Base-by-base conservation (phyloP, 1,140 invertebrate genomes). In the Prorops nasuta region DNA sequence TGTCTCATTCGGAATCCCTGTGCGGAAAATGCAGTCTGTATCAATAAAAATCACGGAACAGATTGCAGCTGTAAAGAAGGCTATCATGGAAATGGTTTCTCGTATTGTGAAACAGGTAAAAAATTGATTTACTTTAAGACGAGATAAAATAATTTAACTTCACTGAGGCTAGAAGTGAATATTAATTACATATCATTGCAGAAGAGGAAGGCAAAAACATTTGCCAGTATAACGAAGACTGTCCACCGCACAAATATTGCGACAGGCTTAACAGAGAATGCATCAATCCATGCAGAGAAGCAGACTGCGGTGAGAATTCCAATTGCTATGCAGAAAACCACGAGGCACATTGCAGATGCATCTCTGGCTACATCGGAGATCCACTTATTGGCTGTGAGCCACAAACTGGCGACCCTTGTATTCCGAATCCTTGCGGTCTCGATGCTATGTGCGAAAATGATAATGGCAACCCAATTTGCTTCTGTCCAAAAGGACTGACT, bases 161-260 rank as follows among this genome's bases (percentile, higher is more conserved):
- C 22, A 9, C 18, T 21, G 38, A 10, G 8, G 3, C 19, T 49
- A 28, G 10, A 4, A 10, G 24, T 6, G 24, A 28, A 28, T 28
- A 28, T 28, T 28, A 28, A 28, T 28, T 40, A 14, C n/a, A n/a
- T n/a, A n/a, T n/a, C n/a, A 31, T 77, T 77, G 61, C 74, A 88
- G 86, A 86, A 38, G 75, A 80, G 56, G 78, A 83, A 62, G 77
- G 81, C 47, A 78, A 83, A 61, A 84, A 87, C 50, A 81, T 92
- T 28, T 95, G 93, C 63, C 89, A 93, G 66, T 92, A 91, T 67
- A 92, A 93, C 58, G 90, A 92, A 79, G 91, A 94, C 62, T 94
- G 91, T 72, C 88, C 90, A 47, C 86, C 88, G 1, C 81, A 88
- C 52, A 84, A 90, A 57, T 76, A 90, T 2, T 93, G 90, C 66